Percentiles rank a stretch among this genome's conserved stretches.
phyloP scores from a whole-genome alignment of 2,797 vertebrate species.

The Sebastes flavidus region DNA sequence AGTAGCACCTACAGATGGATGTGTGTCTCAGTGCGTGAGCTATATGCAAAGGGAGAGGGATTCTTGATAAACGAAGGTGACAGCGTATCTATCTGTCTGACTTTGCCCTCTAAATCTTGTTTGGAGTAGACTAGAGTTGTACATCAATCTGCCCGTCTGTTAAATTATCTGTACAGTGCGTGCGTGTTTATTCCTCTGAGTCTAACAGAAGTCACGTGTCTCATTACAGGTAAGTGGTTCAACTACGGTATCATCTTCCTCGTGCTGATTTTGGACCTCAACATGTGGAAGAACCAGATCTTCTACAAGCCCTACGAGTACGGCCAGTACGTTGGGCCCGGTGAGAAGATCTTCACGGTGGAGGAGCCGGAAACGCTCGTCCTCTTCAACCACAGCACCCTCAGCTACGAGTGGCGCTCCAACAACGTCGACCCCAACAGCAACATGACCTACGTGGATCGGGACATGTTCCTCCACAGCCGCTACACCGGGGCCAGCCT shows the following conservation, averaged over 20 bases:
- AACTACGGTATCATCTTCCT: slow-evolving; percentile 99
- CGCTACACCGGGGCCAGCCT: slow-evolving; percentile 91
- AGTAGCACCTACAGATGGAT: slow-evolving; percentile 56
- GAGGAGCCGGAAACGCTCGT: slow-evolving; percentile 91
- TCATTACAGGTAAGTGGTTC: slow-evolving; percentile 95
- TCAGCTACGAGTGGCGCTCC: slow-evolving; percentile 94
- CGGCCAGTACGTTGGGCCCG: slow-evolving; percentile 95
- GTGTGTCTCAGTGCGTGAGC: slow-evolving; percentile 22
- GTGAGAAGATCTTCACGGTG: slow-evolving; percentile 96
- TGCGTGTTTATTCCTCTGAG: background rate
- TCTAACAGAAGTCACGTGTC: slow-evolving; percentile 49
- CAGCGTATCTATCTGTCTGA: slow-evolving; percentile 15
- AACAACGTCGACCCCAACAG: slow-evolving; percentile 87
- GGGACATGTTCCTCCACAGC: slow-evolving; percentile 96
- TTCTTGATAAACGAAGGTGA: slow-evolving; percentile 45
- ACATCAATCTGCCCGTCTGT: slow-evolving; percentile 3
- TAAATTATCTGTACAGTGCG: slow-evolving; percentile 1
- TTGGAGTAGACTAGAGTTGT: background rate
- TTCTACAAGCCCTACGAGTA: slow-evolving; percentile 98
- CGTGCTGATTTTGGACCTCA: slow-evolving; percentile 97
- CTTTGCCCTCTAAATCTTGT: slow-evolving; percentile 39
- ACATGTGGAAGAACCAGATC: slow-evolving; percentile 99
- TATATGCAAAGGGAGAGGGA: slow-evolving; percentile 39
- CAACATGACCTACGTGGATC: slow-evolving; percentile 87
- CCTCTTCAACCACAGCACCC: slow-evolving; percentile 92